Evolutionary conservation across 2,797 vertebrate genomes (phyloP), one percentile per base, ranked within the genome.

Genomic region (Sebastes iracundus): DNA sequence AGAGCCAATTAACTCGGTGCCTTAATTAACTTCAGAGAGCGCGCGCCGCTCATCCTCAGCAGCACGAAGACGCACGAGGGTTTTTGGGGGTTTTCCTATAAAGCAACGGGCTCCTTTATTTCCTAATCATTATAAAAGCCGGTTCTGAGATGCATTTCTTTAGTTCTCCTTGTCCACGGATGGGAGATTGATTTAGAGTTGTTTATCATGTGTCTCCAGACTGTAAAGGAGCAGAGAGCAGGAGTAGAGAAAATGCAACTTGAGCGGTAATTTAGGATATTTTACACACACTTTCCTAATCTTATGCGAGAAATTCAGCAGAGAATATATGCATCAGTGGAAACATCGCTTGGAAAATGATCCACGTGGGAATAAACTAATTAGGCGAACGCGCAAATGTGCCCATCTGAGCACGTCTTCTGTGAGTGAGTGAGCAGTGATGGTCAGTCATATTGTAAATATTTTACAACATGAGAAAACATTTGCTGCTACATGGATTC

Each of bases 301-400:
- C 60, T 60, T 72, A 56, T 13, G 62, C 70, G 14, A 6, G 53
- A 13, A 77, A 74, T 16, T 11, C 38, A 58, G 60, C 2, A 30
- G 66, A 64, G 5, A 30, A n/a, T 42, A 42, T 42, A 16, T 11
- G 7, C 30, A 27, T 77, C 61, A 71, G 62, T 27, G 72, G 49
- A 71, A 63, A 80, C 32, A 70, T 79, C 76, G 46, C 63, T 25
- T 52, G 67, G 70, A 16, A 76, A 89, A 35, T 12, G 60, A 78
- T 83, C 85, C 90, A 88, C 82, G 88, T 91, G 90, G 88, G 84
- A 87, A 86, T 78, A 73, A 79, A 81, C 18, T 84, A 72, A 92
- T 86, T 84, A 88, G 33, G 49, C 52, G 58, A 66, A 61, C 2
- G 72, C 63, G 59, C n/a, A 81, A 80, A 88, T 67, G 87, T 69